Conservation (phyloP, 2,797 vertebrate genomes). For the Melopsittacus undulatus region DNA sequence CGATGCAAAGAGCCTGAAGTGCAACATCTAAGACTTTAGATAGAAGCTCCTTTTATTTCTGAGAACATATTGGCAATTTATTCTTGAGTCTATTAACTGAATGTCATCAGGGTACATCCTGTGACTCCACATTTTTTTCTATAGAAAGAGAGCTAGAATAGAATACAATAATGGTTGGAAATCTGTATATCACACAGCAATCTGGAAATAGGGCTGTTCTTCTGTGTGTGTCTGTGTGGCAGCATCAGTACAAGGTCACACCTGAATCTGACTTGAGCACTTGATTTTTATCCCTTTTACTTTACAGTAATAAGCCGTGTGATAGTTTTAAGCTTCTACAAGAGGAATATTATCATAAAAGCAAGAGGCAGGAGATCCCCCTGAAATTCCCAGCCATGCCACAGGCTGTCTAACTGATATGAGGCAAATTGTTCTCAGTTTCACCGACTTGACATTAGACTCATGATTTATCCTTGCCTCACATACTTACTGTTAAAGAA, state of each 20-base stretch:
- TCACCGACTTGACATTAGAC: background rate
- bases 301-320: background rate
- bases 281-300: background rate
- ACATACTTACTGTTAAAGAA: background rate
- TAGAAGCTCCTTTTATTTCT: background rate
- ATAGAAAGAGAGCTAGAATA: background rate
- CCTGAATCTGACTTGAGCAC: background rate
- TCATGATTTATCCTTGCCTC: background rate
- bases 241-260: background rate
- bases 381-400: background rate
- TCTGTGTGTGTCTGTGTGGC: background rate
- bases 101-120: background rate
- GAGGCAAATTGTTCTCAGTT: background rate
- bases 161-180: background rate
- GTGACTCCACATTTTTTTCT: background rate
- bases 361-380: background rate
- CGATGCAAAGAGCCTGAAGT: background rate
- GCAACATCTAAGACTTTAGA: background rate
- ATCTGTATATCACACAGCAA: background rate
- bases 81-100: slow-evolving; percentile 14
- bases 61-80: background rate
- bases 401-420: background rate
- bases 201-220: background rate
- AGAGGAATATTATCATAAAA: background rate
- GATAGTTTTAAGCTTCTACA: background rate